Conservation (phyloP, 1,140 invertebrate species). For the Brachionus asplanchnoidis region DNA sequence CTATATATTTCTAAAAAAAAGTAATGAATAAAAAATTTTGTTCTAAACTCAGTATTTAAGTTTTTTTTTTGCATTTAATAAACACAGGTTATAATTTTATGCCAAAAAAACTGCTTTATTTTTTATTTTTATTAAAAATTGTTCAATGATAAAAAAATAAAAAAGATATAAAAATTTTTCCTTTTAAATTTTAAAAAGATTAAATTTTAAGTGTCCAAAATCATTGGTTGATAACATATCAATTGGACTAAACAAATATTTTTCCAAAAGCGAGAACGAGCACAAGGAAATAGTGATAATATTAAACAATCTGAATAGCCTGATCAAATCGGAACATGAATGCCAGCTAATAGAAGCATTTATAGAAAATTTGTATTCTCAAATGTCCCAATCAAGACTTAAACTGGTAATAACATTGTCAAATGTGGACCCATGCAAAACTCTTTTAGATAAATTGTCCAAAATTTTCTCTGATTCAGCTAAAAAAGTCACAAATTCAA, state of each 20-base stretch:
- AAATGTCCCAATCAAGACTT: background rate
- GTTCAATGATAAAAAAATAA: no score
- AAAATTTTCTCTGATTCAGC: background rate
- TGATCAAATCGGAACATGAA: background rate
- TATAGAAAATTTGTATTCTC: background rate
- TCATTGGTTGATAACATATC: background rate
- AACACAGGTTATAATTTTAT: no score
- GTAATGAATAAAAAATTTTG: no score
- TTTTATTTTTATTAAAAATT: no score
- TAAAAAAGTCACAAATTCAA: background rate
- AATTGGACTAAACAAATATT: background rate
- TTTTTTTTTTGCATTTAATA: no score
- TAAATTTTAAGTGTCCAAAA: background rate
- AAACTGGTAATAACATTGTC: slow-evolving; percentile 9
- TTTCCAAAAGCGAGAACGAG: background rate
- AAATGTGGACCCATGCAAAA: background rate
- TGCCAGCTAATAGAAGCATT: background rate
- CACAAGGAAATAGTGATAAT: background rate
- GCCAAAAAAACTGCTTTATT: no score
- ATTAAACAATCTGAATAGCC: background rate
- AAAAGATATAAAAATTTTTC: background rate
- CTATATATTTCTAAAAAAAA: no score
- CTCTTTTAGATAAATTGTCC: background rate
- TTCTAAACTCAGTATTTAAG: no score
- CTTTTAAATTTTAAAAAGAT: background rate